Percentiles rank a stretch among this genome's conserved stretches.
These are phyloP conservation scores for Eulithis testata DNA, from an alignment of 2,888 invertebrate species.

Conservation along the genomic window DNA sequence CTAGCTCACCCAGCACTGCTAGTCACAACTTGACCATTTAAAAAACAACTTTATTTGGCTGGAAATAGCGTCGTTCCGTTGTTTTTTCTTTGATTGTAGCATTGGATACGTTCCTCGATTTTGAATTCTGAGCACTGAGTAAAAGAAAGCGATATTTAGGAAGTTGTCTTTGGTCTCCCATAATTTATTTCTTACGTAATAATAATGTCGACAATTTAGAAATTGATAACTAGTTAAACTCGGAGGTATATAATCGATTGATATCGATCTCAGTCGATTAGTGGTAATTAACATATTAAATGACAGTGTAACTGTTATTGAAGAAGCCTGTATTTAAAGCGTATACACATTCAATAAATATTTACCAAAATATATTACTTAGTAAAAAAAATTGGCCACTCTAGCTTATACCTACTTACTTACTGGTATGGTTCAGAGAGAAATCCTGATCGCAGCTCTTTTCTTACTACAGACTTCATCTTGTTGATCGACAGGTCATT, in stretches of 20 bases:
- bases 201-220: conserved; percentile 10
- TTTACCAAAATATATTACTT: too few species aligned
- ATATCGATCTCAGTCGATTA: conserved; percentile 3
- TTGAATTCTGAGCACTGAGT: conserved; percentile 77
- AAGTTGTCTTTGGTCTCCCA: conserved; percentile 66
- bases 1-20: conserved; percentile 48
- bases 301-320: too few species aligned
- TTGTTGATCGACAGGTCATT: conserved; percentile 60
- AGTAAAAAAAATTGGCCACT: too few species aligned
- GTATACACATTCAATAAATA: too few species aligned
- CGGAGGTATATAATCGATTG: background rate
- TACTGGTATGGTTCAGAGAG: conserved; percentile 46
- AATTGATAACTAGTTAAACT: background rate
- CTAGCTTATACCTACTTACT: too few species aligned
- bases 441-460: conserved; percentile 52
- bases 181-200: conserved; percentile 64
- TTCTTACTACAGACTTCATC: conserved; percentile 47
- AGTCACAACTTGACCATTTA: conserved; percentile 50
- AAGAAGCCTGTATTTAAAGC: too few species aligned
- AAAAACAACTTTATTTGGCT: conserved; percentile 50
- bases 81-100: conserved; percentile 35
- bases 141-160: conserved; percentile 79
- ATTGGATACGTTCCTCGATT: conserved; percentile 75
- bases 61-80: conserved; percentile 44
- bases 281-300: conserved; percentile 37